Evolutionary conservation across 1,140 invertebrate genomes (phyloP), one percentile per base, ranked within the genome.

Genomic region (Papilio helenus): DNA sequence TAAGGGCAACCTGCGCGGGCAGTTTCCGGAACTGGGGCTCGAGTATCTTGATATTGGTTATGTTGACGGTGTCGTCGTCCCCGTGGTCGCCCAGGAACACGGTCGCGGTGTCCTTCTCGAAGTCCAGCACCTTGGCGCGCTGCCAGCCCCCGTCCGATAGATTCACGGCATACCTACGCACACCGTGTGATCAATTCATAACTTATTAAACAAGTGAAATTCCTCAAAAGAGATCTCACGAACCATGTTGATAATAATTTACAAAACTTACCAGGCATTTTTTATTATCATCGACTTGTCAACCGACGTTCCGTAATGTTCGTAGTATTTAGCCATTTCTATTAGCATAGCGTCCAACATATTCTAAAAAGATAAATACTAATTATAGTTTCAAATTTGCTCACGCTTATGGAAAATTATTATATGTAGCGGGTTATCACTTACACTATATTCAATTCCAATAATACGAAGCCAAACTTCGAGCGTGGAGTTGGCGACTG

Each of bases 11-110:
- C 94, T 97, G 96, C 2, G 95, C 95, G 49, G 96, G 95, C 12
- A 96, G 84, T 44, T 82, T 87, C 4, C 95, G 95, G 83, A 96
- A 97, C 76, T 95, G 92, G 14, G 93, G 90, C 49, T 95, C 93
- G 3, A 97, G 88, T 5, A 93, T 86, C 80, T 95, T 95, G 2
- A 97, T 90, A 23, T 94, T 88, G 2, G 88, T 84, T 7, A 91
- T 83, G n/a, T 88, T 81, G 5, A 96, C 94, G 0, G 84, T 79
- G 23, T 95, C 95, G 76, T 95, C 95, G 80, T 96, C 96, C 2
- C 97, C 96, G 72, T 95, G 95, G 83, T 97, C 97, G 4, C 97
- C 96, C 14, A 96, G 95, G 58, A 96, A 96, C 72, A 96, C 95
- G 2, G 92, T 89, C 12, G 95, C 95, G 12, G 89, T 85, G 26